Base-by-base conservation (phyloP, 2,888 invertebrate species). In the Oeneis ivallda region DNA sequence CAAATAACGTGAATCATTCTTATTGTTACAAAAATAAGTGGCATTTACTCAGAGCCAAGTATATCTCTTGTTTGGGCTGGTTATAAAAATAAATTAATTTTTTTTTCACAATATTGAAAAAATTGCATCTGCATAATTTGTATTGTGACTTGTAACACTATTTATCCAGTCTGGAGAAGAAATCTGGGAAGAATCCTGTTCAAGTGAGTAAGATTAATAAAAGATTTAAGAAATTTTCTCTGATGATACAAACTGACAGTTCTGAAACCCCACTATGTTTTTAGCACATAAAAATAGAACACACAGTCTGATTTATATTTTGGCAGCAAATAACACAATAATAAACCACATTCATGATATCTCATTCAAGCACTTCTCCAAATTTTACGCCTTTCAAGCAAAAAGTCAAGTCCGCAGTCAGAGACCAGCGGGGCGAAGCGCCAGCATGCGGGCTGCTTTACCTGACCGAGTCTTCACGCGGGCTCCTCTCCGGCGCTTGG, bases 391-490 rank as follows among this genome's bases (percentile, higher is more conserved):
- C 70, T 52, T 81, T 74, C 76, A 86, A 88, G 86, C 87, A 74
- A 74, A 79, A 41, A 80, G 72, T 79, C 76, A 82, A 81, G 79
- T 78, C 74, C 77, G 77, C 76, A 73, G 74, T 79, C 70, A 72
- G 70, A 64, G 70, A 74, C 66, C 68, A 74, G 73, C 75, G 68
- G 71, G 82, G 79, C 79, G 77, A 81, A 78, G 79, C 77, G 74
- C 74, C 78, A 75, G 68, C 85, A 86, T 85, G 84, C 85, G 76
- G 74, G 72, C 77, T 74, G 72, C 75, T 84, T 80, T 88, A 92
- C 91, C 91, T 91, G 88, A 82, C 75, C 85, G 83, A 73, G 76
- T 84, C 80, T 86, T 87, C 76, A 80, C 78, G 71, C 84, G 85
- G 68, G 81, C 84, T 72, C 80, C 81, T 81, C 83, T 85, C 76